Percentiles rank a stretch among this genome's conserved stretches.
These are phyloP conservation scores for Hippoglossus stenolepis DNA, from an alignment of 2,113 vertebrate species.

Conservation along the genomic window DNA sequence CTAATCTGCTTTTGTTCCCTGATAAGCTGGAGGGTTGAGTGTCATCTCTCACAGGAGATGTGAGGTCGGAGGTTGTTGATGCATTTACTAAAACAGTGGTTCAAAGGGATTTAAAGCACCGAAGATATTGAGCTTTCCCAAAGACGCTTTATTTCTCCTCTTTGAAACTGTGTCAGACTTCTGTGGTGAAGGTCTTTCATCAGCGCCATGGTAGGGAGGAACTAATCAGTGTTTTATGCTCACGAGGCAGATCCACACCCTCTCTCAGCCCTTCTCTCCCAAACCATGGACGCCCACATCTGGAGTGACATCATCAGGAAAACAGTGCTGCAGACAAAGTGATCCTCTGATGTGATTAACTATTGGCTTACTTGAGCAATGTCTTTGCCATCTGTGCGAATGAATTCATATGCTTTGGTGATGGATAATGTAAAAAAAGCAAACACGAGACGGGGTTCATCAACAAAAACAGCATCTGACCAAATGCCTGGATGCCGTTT, in stretches of 20 bases:
- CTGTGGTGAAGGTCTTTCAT: constrained; percentile 49
- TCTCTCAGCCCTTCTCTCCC: constrained; percentile 48
- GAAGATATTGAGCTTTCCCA: constrained; percentile 15
- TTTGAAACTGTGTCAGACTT: constrained; percentile 26
- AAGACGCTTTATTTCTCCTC: constrained; percentile 1
- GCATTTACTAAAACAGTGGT: constrained; percentile 2
- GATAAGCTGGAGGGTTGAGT: not conserved
- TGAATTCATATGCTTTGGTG: constrained; percentile 18
- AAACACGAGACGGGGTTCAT: constrained; percentile 33
- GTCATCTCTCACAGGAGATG: not conserved
- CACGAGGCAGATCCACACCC: constrained; percentile 63
- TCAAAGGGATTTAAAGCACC: constrained; percentile 10
- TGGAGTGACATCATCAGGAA: constrained; percentile 75
- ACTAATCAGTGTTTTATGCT: constrained; percentile 68
- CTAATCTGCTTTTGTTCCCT: not conserved
- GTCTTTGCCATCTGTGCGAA: constrained; percentile 2
- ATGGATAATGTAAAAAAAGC: constrained; percentile 13
- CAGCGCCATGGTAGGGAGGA: constrained; percentile 43
- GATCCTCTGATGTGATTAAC: constrained; percentile 51
- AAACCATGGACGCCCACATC: constrained; percentile 68
- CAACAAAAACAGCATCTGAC: constrained; percentile 49
- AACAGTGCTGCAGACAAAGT: constrained; percentile 63
- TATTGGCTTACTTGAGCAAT: constrained; percentile 1
- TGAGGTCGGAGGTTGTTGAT: constrained; percentile 18
- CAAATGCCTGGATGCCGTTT: constrained; percentile 53